These are phyloP conservation scores for Rhodeus uyekii DNA, from an alignment of 2,797 vertebrate genomes.

Conservation along the genomic window DNA sequence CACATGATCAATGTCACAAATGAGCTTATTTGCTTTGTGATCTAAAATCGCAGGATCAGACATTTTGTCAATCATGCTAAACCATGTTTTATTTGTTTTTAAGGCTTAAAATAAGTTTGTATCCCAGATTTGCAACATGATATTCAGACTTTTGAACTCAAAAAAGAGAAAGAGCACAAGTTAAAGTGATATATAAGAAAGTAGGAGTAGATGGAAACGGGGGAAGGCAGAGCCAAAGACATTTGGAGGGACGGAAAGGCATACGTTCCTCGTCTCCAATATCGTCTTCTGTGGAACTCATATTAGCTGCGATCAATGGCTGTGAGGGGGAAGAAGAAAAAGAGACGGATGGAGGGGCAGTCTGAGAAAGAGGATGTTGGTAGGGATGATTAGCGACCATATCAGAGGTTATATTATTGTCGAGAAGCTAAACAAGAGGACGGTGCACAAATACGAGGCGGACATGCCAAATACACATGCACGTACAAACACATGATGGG, in stretches of 20 bases:
- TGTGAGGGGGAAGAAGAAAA: background rate
- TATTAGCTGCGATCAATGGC: conserved; percentile 29
- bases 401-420: conserved; percentile 33
- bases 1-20: background rate
- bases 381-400: background rate
- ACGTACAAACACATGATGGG: conserved; percentile 47
- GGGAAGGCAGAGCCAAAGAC: conserved; percentile 10
- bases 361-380: conserved; percentile 3
- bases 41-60: background rate
- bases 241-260: conserved; percentile 14
- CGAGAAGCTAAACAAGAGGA: conserved; percentile 27
- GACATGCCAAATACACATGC: conserved; percentile 24
- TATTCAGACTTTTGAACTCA: background rate
- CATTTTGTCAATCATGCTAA: background rate
- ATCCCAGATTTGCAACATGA: background rate
- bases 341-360: conserved; percentile 1
- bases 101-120: background rate
- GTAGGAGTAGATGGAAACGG: background rate
- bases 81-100: background rate
- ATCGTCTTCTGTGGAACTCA: conserved; percentile 8
- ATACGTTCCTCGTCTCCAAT: conserved; percentile 31
- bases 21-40: background rate
- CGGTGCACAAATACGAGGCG: conserved; percentile 5
- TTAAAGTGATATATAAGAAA: conserved; percentile 12
- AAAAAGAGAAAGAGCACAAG: background rate